Base-by-base conservation (phyloP, 2,888 invertebrate species). In the Labia minor region DNA sequence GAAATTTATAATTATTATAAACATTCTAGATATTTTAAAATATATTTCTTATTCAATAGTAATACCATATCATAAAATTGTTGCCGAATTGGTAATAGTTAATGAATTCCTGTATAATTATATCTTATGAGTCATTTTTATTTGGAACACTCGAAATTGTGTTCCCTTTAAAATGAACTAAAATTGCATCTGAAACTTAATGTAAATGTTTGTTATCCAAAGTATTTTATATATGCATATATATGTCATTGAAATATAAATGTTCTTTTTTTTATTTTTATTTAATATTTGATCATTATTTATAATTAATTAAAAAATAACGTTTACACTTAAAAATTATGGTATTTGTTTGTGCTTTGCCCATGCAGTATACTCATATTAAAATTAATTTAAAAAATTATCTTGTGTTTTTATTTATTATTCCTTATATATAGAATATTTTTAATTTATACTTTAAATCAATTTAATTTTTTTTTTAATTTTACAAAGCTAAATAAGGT, bases 331-430 rank as follows among this genome's bases (percentile, higher is more conserved):
- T 49, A 10, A 26, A 49, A 49, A 49, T 14, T 11, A 49, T 49
- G 49, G 49, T 49, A 49, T 16, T 49, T 49, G 49, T 49, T 49
- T 49, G 49, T 49, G 49, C 49, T 49, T 49, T 49, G 49, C 49
- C 14, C 49, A 49, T 49, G 49, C 49, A 49, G 49, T 49, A 49
- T 49, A 49, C 49, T 49, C 49, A 49, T n/a, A 49, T 49, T n/a
- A 49, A 49, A 49, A 26, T 26, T 26, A 8, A 26, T 26, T 26
- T 26, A 26, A 26, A 26, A 26, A 26, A 26, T 26, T 3, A 26
- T 6, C 8, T 26, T 26, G 3, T 6, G 26, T 26, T 26, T 26
- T n/a, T n/a, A n/a, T n/a, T n/a, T n/a, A n/a, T n/a, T n/a, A n/a
- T n/a, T n/a, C n/a, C n/a, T n/a, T n/a, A n/a, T n/a, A n/a, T n/a